phyloP scores from a whole-genome alignment of 2,888 invertebrate species.

The Lepeophtheirus nordmannii region DNA sequence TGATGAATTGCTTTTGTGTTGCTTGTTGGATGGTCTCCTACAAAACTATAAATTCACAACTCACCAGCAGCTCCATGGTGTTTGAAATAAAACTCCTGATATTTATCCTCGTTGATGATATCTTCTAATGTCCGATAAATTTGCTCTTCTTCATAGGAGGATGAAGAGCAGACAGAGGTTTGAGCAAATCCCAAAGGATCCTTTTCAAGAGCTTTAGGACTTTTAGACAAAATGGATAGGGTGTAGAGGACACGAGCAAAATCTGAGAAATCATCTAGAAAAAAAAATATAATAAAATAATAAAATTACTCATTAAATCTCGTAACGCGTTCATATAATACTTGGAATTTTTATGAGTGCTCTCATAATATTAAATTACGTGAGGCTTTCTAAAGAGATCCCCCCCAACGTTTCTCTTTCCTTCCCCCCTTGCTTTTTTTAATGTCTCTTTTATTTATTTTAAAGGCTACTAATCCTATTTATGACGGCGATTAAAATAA shows the following conservation, averaged over 20 bases:
- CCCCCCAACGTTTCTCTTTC: too few species aligned
- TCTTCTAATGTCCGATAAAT: constrained; percentile 37
- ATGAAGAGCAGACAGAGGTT: constrained; percentile 28
- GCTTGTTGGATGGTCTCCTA: too few species aligned
- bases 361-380: too few species aligned
- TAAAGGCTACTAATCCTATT: too few species aligned
- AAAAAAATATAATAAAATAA: not conserved
- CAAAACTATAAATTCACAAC: too few species aligned
- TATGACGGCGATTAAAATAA: too few species aligned
- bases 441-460: too few species aligned
- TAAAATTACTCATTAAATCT: not conserved
- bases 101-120: constrained; percentile 27
- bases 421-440: too few species aligned
- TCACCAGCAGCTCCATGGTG: constrained; percentile 16
- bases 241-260: constrained; percentile 85
- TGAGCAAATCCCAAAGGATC: constrained; percentile 28
- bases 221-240: constrained; percentile 69
- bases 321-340: too few species aligned
- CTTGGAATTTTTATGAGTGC: too few species aligned
- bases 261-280: constrained; percentile 62
- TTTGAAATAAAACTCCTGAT: constrained; percentile 19
- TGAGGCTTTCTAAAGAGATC: too few species aligned
- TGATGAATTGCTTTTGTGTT: too few species aligned
- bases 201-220: constrained; percentile 47
- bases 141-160: constrained; percentile 32